Conservation (phyloP, 2,888 invertebrate genomes). For the Andrena bicolor region DNA sequence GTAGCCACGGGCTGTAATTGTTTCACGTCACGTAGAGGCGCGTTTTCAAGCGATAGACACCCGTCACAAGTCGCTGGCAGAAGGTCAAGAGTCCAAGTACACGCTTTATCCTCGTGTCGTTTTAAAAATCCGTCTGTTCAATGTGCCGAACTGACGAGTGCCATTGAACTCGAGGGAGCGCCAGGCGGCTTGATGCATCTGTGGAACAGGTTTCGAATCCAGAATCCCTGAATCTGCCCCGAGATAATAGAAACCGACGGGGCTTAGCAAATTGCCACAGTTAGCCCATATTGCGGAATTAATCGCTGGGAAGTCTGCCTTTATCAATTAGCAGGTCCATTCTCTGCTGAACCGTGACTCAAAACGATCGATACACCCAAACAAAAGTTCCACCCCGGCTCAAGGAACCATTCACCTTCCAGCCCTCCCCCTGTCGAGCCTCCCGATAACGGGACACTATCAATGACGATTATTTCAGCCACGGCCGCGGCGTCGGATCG, state of each 20-base stretch:
- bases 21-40: conserved; percentile 43
- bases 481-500: too few relatives aligned
- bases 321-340: conserved; percentile 49
- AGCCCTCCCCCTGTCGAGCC: neutral
- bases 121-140: conserved; percentile 63
- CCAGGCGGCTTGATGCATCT: conserved; percentile 46
- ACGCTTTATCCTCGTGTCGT: conserved; percentile 66
- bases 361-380: conserved; percentile 18
- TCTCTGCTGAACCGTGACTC: conserved; percentile 40
- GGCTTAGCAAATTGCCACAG: conserved; percentile 61
- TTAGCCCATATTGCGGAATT: conserved; percentile 61
- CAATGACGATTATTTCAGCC: too few relatives aligned
- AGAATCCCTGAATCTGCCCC: conserved; percentile 68
- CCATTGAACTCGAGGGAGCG: conserved; percentile 68
- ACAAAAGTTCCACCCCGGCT: conserved; percentile 3
- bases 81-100: conserved; percentile 62
- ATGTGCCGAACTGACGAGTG: conserved; percentile 71
- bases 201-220: conserved; percentile 72
- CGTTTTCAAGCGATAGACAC: conserved; percentile 37
- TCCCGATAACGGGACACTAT: conserved; percentile 24
- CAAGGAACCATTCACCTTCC: neutral
- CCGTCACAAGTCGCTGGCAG: conserved; percentile 32
- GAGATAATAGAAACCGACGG: conserved; percentile 69
- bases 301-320: conserved; percentile 55
- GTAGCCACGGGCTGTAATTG: conserved; percentile 9